Evolutionary conservation across 2,888 invertebrate genomes (phyloP), one percentile per base, ranked within the genome.

Genomic region (Nephrotoma appendiculata): DNA sequence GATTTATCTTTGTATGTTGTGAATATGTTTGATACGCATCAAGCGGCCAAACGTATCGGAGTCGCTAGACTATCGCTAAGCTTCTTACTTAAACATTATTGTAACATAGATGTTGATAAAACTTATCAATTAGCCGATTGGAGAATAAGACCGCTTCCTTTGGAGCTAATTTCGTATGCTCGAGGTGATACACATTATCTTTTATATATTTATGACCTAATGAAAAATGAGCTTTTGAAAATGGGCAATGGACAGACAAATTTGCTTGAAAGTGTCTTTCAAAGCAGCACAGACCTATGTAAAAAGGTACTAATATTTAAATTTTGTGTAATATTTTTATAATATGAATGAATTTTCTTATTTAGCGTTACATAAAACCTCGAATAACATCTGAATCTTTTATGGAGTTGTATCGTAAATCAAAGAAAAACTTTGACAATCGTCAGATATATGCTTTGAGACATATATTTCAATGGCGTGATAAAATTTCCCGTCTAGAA

Each of bases 11-110:
- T 99, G 1, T 99, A 99, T 90, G 92, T 99, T 2, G 98, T 99
- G 0, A 98, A 99, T 88, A 94, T 99, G 95, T 99, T 99, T 90
- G 99, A 99, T 91, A 99, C 99, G 0, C 95, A 97, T 90, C 95
- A 96, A 90, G 99, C 98, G 0, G 95, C 97, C 0, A 94, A 95
- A 88, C 92, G 94, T 2, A 92, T 99, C 0, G 93, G 94, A 41
- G 93, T 96, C 88, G 92, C 94, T 0, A 94, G 94, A 15, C 92
- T 95, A 1, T 97, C 98, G 4, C 92, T 97, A 86, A 95, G 96
- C 0, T 95, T 95, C 90, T 92, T 99, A 52, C 92, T 99, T 48
- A 93, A 94, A 89, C 93, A 93, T 86, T 98, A 96, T 90, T 98
- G 98, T 90, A 91, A 94, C 83, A 92, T 98, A 41, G 93, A 94